phyloP scores from a whole-genome alignment of 1,140 invertebrate genomes.

The Lordiphosa stackelbergi region DNA sequence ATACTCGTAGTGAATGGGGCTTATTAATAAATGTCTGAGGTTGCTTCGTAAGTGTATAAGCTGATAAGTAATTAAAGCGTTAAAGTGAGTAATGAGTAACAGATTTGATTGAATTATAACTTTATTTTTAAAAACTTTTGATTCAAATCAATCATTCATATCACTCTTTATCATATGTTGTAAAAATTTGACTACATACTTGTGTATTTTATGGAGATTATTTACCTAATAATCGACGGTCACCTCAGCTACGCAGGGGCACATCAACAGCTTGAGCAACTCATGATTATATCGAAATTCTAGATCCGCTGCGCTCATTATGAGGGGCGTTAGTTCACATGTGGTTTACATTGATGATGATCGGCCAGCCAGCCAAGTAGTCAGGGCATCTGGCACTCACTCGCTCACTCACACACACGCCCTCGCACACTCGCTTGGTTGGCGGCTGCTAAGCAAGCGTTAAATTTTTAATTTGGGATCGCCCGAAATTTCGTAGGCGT shows the following conservation, averaged over 20 bases:
- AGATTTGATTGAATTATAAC: no score
- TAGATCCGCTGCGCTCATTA: slow-evolving; percentile 52
- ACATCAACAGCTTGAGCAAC: not conserved
- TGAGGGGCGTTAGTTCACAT: slow-evolving; percentile 55
- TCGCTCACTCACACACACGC: slow-evolving; percentile 11
- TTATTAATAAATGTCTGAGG: no score
- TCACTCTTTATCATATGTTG: no score
- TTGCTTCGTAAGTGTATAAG: no score
- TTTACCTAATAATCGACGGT: not conserved
- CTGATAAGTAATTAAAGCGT: no score
- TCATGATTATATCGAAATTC: slow-evolving; percentile 1
- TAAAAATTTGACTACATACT: no score
- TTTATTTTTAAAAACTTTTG: no score
- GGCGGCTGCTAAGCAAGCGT: slow-evolving; percentile 47
- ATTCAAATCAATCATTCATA: no score
- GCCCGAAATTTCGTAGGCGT: slow-evolving; percentile 50
- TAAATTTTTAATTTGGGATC: slow-evolving; percentile 42
- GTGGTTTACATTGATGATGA: slow-evolving; percentile 49
- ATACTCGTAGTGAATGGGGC: no score
- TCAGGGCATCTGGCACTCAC: slow-evolving; percentile 39
- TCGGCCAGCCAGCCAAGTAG: slow-evolving; percentile 13
- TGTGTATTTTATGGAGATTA: not conserved
- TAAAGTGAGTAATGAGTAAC: no score
- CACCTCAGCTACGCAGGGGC: not conserved
- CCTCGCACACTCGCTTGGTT: not conserved